A percentile compares a stretch with the other conserved stretches of the same genome.
Evolutionary conservation across 2,797 vertebrate species (phyloP).

Genomic region (Florisuga fusca): DNA sequence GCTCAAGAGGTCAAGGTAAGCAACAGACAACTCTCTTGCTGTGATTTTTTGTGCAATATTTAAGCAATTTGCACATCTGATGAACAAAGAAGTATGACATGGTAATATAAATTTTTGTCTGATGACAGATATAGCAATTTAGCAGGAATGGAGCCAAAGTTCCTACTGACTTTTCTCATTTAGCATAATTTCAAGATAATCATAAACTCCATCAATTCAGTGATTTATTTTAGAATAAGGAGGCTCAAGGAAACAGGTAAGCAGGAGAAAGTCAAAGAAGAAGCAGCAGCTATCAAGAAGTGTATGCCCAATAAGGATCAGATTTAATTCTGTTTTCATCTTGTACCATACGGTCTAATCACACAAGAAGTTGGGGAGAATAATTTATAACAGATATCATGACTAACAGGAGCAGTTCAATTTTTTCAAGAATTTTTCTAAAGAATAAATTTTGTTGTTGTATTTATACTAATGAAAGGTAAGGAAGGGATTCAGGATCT

Average conservation of each 20-base stretch:
- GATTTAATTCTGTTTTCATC: conserved; percentile 18
- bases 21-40: conserved; percentile 2
- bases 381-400: conserved; percentile 25
- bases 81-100: conserved; percentile 18
- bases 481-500: conserved; percentile 61
- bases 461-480: conserved; percentile 60
- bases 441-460: conserved; percentile 49
- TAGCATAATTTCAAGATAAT: conserved; percentile 8
- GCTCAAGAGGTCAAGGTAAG: conserved; percentile 23
- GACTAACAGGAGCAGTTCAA: conserved; percentile 9
- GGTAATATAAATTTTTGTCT: not conserved
- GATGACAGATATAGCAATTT: not conserved
- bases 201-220: conserved; percentile 10
- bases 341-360: conserved; percentile 28
- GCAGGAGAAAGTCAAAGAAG: conserved; percentile 51
- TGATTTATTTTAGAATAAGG: conserved; percentile 1
- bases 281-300: conserved; percentile 57
- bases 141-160: not conserved
- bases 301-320: conserved; percentile 45
- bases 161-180: conserved; percentile 1
- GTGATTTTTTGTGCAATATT: conserved; percentile 46
- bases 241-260: conserved; percentile 1
- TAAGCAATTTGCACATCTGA: conserved; percentile 45
- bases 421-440: conserved; percentile 47
- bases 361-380: conserved; percentile 21